A percentile compares a stretch with the other conserved stretches of the same genome.
Conservation (phyloP, 35 echinoderm and acorn worm species). For the Lytechinus variegatus region DNA sequence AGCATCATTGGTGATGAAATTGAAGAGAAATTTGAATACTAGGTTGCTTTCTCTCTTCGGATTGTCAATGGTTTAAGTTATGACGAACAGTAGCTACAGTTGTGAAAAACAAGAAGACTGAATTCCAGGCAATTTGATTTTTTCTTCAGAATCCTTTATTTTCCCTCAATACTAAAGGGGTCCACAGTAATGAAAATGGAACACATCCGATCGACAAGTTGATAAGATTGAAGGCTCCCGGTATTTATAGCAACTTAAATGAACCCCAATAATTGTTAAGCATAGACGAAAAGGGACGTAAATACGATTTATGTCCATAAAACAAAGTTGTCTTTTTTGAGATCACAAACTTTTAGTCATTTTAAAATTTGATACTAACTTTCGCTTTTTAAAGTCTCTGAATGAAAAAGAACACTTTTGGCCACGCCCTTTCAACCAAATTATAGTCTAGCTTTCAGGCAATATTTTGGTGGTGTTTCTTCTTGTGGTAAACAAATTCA, state of each 20-base stretch:
- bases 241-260: too few species aligned
- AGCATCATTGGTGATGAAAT: not conserved
- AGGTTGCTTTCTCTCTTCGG: not conserved
- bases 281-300: not conserved
- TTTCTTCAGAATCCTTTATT: too few species aligned
- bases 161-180: not conserved
- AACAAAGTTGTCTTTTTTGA: not conserved
- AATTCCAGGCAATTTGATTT: too few species aligned
- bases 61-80: not conserved
- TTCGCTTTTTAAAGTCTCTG: not conserved
- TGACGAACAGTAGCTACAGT: not conserved
- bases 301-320: not conserved
- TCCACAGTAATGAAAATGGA: too few species aligned
- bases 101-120: not conserved
- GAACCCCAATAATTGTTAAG: too few species aligned
- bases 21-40: not conserved
- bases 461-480: not conserved
- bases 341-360: not conserved
- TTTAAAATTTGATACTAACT: not conserved
- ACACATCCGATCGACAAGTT: too few species aligned
- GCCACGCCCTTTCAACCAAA: not conserved
- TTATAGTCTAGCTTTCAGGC: not conserved
- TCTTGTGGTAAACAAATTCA: not conserved
- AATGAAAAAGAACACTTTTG: not conserved
- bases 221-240: too few species aligned